Evolutionary conservation across 2,797 vertebrate species (phyloP).

Genomic region (Pachyuromys duprasi): DNA sequence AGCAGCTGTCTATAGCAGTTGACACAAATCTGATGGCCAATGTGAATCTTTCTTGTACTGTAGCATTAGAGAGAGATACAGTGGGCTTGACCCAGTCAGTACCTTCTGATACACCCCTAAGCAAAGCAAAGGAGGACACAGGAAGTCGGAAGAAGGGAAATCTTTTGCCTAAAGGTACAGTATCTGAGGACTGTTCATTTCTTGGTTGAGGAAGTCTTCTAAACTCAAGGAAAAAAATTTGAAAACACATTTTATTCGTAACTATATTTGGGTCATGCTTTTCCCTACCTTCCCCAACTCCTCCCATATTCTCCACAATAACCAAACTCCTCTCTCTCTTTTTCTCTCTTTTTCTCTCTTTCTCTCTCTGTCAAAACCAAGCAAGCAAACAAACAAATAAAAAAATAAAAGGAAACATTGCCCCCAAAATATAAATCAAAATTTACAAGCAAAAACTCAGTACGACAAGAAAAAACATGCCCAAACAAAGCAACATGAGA

Average conservation of each 20-base stretch:
- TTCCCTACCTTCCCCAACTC: neutral
- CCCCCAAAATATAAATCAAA: neutral
- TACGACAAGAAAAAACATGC: neutral
- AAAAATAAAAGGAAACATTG: neutral
- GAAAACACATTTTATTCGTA: neutral
- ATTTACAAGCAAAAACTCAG: neutral
- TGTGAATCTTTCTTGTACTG: too few species aligned
- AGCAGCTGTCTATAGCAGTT: neutral
- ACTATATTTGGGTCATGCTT: neutral
- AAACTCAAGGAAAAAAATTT: neutral
- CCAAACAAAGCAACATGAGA: neutral
- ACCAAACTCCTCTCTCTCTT: neutral
- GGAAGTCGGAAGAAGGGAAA: neutral
- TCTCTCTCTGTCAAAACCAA: neutral
- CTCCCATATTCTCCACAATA: neutral
- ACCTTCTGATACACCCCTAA: rapidly evolving
- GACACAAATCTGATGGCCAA: too few species aligned
- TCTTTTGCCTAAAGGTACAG: neutral
- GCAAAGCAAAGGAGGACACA: neutral
- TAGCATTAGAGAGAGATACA: neutral
- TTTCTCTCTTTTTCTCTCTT: neutral
- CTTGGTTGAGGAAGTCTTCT: neutral
- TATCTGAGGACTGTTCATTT: neutral
- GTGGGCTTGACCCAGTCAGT: neutral
- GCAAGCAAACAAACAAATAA: neutral